Base-by-base conservation (phyloP, 1,140 invertebrate genomes). In the Amphibalanus amphitrite region DNA sequence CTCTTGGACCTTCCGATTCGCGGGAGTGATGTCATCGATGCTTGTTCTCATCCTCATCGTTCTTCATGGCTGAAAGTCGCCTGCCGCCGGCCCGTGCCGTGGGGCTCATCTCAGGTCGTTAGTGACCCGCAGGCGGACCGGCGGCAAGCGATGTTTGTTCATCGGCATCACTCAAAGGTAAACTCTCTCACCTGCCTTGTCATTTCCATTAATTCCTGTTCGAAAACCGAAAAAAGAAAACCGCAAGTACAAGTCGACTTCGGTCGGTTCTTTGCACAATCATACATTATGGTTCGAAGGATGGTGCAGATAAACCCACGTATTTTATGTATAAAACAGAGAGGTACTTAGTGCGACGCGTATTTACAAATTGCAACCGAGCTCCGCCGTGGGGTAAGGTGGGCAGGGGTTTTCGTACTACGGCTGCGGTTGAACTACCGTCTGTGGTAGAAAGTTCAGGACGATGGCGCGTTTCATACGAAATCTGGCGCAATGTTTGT, bases 301-400 rank as follows among this genome's bases (percentile, higher is more conserved):
- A 59, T 59, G 47, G 10, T 59, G 47, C 47, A 59, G 47, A 59
- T 59, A 59, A 59, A 59, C 47, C 47, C 10, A 59, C 47, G 23
- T 59, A 59, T 59, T 59, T 59, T 59, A 59, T 59, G 47, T 59
- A 59, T 59, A 59, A 59, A 59, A 59, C 47, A 59, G 47, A 59
- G 47, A 59, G 47, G 47, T 59, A 59, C 47, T 59, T 59, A 59
- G 47, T 59, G n/a, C n/a, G n/a, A n/a, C n/a, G n/a, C n/a, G n/a
- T n/a, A n/a, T n/a, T n/a, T n/a, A n/a, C n/a, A n/a, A n/a, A n/a
- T n/a, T n/a, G n/a, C n/a, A n/a, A n/a, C n/a, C n/a, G n/a, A n/a
- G n/a, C n/a, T n/a, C n/a, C n/a, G n/a, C n/a, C n/a, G n/a, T n/a
- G n/a, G n/a, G n/a, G n/a, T n/a, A n/a, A n/a, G n/a, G n/a, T n/a